Conservation (phyloP, 2,113 vertebrate genomes). For the Romanogobio albipinnatus region DNA sequence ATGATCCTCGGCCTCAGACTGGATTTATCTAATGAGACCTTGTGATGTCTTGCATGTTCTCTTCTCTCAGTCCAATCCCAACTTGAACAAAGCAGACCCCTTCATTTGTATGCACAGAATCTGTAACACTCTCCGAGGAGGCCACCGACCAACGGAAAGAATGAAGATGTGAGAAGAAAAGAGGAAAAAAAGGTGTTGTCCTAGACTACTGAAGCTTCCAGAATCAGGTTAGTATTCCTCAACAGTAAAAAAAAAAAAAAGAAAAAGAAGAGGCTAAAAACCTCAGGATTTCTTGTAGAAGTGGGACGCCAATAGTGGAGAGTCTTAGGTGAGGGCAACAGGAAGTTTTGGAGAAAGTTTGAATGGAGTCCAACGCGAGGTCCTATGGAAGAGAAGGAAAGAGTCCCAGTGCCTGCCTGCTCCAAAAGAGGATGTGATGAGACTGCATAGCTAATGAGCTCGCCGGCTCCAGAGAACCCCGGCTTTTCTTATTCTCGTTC, state of each 20-base stretch:
- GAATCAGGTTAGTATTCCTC: conserved; percentile 52
- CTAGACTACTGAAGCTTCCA: conserved; percentile 55
- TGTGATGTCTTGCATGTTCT: conserved; percentile 65
- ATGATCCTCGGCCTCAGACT: conserved; percentile 71
- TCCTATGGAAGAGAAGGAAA: conserved; percentile 74
- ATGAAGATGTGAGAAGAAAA: conserved; percentile 51
- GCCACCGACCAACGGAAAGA: conserved; percentile 45
- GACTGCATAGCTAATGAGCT: conserved; percentile 95
- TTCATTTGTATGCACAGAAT: conserved; percentile 73
- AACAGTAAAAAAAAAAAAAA: conserved; percentile 58
- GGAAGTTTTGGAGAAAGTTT: conserved; percentile 72
- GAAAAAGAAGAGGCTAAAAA: conserved; percentile 68
- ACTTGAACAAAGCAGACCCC: conserved; percentile 58
- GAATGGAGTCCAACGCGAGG: conserved; percentile 86
- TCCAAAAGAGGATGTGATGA: conserved; percentile 86
- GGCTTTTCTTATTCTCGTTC: conserved; percentile 93
- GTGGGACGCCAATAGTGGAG: background rate
- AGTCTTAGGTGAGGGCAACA: conserved; percentile 58
- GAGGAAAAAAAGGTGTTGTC: conserved; percentile 44
- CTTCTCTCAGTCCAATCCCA: conserved; percentile 59
- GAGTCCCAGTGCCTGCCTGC: conserved; percentile 81
- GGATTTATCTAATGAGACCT: conserved; percentile 76
- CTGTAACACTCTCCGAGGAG: conserved; percentile 21
- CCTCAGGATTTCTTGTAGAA: conserved; percentile 56
- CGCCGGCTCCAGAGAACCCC: conserved; percentile 83